Evolutionary conservation across 2,888 invertebrate genomes (phyloP).

Genomic region (Pammene aurita): DNA sequence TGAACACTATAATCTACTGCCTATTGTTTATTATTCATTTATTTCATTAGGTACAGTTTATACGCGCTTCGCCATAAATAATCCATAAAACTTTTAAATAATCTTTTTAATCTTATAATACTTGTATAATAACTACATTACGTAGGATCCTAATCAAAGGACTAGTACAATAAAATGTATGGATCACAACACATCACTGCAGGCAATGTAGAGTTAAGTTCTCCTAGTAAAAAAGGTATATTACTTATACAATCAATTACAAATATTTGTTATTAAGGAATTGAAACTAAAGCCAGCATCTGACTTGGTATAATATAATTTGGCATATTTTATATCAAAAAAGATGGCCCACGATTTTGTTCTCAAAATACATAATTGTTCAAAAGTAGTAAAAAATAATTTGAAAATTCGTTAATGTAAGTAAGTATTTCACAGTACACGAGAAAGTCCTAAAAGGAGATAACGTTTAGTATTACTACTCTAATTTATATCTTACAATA

Average conservation of each 20-base stretch:
- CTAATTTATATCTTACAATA: conserved; percentile 69
- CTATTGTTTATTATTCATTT: conserved; percentile 43
- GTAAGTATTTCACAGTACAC: conserved; percentile 58
- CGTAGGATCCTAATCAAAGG: conserved; percentile 39
- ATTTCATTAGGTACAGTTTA: conserved; percentile 63
- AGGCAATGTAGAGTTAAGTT: conserved; percentile 40
- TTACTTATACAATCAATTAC: conserved; percentile 36
- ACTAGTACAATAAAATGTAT: conserved; percentile 46
- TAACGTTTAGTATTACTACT: conserved; percentile 59
- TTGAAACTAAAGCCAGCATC: conserved; percentile 55
- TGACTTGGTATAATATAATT: conserved; percentile 61
- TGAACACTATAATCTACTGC: conserved; percentile 35
- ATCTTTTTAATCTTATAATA: conserved; percentile 42
- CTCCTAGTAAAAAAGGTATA: conserved; percentile 39
- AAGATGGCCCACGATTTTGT: conserved; percentile 58
- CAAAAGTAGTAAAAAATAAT: conserved; percentile 57
- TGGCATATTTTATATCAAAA: conserved; percentile 69
- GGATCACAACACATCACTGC: conserved; percentile 52
- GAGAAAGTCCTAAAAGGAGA: conserved; percentile 65
- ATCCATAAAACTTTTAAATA: conserved; percentile 51
- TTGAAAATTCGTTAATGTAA: conserved; percentile 62
- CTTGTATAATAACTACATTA: conserved; percentile 38
- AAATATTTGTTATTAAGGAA: conserved; percentile 35
- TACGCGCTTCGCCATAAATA: conserved; percentile 58
- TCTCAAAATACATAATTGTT: conserved; percentile 61